A percentile compares a stretch with the other conserved stretches of the same genome.
phyloP scores from a whole-genome alignment of 2,113 vertebrate species.

The Circaetus cinerascens region DNA sequence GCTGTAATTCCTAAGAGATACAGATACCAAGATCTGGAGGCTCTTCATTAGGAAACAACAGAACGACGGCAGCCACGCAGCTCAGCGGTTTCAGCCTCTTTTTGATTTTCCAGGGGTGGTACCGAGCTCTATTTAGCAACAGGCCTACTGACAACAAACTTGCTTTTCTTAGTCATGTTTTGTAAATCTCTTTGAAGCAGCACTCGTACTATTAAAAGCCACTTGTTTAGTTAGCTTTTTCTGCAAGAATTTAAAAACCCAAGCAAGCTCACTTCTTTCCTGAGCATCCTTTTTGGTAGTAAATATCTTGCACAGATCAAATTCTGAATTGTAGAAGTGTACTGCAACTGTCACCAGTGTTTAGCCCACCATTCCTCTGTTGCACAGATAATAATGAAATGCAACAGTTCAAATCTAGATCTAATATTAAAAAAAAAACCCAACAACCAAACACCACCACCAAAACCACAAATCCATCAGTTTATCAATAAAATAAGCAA shows the following conservation, averaged over 20 bases:
- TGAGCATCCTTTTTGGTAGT: background rate
- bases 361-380: background rate
- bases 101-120: background rate
- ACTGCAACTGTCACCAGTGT: background rate
- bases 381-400: background rate
- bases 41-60: background rate
- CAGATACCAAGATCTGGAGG: background rate
- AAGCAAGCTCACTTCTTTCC: background rate
- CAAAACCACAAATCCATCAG: background rate
- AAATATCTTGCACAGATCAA: background rate
- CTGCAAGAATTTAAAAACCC: background rate
- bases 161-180: constrained; percentile 33
- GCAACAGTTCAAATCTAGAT: background rate
- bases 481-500: background rate
- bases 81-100: background rate
- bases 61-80: background rate
- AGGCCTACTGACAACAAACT: background rate
- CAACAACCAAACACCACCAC: background rate
- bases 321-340: background rate
- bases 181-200: background rate
- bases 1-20: background rate
- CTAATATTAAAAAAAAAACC: background rate
- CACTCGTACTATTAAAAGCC: background rate
- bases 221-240: background rate
- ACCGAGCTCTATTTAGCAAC: background rate